phyloP scores from a whole-genome alignment of 2,888 invertebrate genomes.

The Stenotaenia linearis region DNA sequence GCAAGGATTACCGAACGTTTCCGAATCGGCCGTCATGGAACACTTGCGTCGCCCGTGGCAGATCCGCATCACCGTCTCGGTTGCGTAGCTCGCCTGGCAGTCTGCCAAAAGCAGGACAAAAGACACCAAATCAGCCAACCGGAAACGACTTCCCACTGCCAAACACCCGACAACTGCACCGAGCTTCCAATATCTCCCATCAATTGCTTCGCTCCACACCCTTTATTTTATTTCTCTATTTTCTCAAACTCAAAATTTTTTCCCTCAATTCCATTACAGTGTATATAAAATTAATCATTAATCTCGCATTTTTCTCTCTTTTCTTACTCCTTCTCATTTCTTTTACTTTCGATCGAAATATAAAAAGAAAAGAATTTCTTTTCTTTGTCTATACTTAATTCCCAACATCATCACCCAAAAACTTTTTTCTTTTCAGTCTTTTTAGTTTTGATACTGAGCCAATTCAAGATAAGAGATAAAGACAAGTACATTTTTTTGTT shows the following conservation, averaged over 20 bases:
- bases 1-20: constrained; percentile 41
- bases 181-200: not conserved
- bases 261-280: not conserved
- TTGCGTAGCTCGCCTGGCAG: constrained; percentile 78
- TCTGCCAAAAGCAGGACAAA: constrained; percentile 54
- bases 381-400: not conserved
- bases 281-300: not conserved
- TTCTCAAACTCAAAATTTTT: not conserved
- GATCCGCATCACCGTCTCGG: constrained; percentile 82
- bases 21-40: constrained; percentile 40
- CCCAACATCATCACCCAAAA: not conserved
- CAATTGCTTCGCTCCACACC: not conserved
- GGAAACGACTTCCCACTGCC: not conserved
- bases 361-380: not conserved
- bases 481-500: not conserved
- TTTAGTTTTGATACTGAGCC: not conserved
- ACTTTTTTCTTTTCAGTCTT: not conserved
- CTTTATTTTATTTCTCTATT: not conserved
- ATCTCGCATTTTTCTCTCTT: not conserved
- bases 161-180: not conserved
- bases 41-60: constrained; percentile 49
- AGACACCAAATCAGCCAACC: not conserved
- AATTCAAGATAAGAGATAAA: not conserved
- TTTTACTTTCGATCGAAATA: not conserved
- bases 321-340: not conserved